These are phyloP conservation scores for Chrysodeixis includens DNA, from an alignment of 2,888 invertebrate species.

Conservation along the genomic window DNA sequence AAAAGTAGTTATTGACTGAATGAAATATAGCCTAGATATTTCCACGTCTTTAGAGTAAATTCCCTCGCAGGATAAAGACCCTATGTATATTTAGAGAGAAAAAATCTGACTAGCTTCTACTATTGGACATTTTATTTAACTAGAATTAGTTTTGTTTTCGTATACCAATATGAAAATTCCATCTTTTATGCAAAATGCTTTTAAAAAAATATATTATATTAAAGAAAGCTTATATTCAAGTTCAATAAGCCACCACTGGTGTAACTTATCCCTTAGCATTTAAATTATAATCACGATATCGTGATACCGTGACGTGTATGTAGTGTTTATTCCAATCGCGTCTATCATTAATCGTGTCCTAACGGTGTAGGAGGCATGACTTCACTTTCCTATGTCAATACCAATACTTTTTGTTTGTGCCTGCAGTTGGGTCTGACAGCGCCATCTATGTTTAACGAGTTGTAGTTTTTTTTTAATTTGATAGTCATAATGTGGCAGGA, in stretches of 20 bases:
- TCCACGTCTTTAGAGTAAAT: no score
- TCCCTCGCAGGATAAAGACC: no score
- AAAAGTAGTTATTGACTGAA: not conserved
- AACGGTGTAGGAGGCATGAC: conserved; percentile 23
- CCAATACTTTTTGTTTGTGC: not conserved
- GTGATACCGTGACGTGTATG: conserved; percentile 23
- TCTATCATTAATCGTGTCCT: conserved; percentile 29
- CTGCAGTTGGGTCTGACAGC: conserved; percentile 7
- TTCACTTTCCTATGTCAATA: conserved; percentile 17
- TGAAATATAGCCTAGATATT: no score
- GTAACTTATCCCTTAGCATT: conserved; percentile 1
- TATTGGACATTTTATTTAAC: no score
- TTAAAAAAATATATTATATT: no score
- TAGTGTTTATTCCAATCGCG: conserved; percentile 23
- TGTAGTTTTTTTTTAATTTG: not conserved
- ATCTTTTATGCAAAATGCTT: no score
- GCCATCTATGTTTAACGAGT: conserved; percentile 23
- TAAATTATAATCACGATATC: conserved; percentile 26
- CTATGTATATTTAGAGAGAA: no score
- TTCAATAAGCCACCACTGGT: not conserved
- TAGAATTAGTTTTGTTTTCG: no score
- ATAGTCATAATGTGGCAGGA: not conserved
- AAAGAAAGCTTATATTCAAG: not conserved
- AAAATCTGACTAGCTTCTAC: no score
- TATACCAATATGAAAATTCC: no score